phyloP scores from a whole-genome alignment of 2,797 vertebrate species.

The Spizella passerina region DNA sequence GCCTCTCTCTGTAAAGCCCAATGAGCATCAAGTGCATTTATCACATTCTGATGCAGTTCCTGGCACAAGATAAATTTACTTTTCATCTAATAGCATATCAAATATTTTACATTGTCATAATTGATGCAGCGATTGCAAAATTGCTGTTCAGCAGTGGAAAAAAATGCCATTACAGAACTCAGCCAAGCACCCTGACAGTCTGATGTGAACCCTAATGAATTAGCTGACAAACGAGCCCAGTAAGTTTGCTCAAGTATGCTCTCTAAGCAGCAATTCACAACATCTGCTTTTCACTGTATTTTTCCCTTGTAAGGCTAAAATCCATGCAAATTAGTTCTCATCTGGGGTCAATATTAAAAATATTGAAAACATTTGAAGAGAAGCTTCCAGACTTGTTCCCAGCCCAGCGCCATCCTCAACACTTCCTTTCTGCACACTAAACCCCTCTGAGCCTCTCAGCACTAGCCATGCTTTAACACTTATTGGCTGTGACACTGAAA shows the following conservation, averaged over 20 bases:
- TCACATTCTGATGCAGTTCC: conserved; percentile 23
- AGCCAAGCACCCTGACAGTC: neutral
- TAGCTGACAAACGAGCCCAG: conserved; percentile 20
- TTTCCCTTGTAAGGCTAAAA: neutral
- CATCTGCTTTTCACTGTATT: neutral
- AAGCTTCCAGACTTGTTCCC: neutral
- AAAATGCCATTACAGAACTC: conserved; percentile 39
- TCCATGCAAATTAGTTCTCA: neutral
- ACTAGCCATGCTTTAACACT: neutral
- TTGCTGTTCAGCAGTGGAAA: neutral
- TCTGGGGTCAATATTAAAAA: neutral
- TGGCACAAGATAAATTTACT: neutral
- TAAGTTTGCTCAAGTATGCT: conserved; percentile 16
- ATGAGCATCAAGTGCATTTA: conserved; percentile 47
- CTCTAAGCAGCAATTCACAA: neutral
- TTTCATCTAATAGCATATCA: conserved; percentile 35
- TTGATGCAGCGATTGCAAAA: neutral
- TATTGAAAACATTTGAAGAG: neutral
- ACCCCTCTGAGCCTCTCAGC: neutral
- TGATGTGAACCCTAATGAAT: conserved; percentile 15
- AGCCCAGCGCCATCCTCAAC: neutral
- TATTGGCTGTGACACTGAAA: neutral
- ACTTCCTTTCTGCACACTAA: neutral
- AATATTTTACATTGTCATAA: conserved; percentile 34
- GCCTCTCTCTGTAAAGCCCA: neutral